Evolutionary conservation across 2,888 invertebrate species (phyloP).

Genomic region (Drosophila putrida): DNA sequence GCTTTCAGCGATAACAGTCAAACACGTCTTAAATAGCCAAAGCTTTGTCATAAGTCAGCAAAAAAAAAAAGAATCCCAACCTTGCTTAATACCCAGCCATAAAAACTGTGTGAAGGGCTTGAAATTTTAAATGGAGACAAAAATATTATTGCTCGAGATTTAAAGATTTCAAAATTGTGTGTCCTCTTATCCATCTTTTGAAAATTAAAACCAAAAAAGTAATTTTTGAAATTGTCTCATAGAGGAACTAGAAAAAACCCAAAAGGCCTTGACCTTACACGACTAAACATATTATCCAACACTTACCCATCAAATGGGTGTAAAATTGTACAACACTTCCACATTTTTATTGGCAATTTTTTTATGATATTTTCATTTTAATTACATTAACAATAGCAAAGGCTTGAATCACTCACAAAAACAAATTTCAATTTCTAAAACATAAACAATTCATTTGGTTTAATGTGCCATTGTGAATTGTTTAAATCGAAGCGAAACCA

Average conservation of each 20-base stretch:
- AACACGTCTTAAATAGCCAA: conserved; percentile 16
- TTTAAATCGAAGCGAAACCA: conserved; percentile 25
- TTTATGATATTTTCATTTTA: conserved; percentile 31
- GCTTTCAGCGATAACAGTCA: conserved; percentile 14
- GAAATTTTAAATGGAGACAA: conserved; percentile 10
- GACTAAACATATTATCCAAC: conserved; percentile 13
- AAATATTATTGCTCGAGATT: no score
- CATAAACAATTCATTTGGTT: conserved; percentile 58
- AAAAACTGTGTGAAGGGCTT: not conserved
- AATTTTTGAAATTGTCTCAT: no score
- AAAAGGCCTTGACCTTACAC: not conserved
- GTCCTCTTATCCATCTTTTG: no score
- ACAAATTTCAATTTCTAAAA: conserved; percentile 29
- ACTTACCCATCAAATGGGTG: conserved; percentile 16
- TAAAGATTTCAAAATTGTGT: no score
- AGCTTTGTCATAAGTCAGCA: conserved; percentile 35
- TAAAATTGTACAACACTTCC: conserved; percentile 13
- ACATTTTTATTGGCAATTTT: conserved; percentile 1
- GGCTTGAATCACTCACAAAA: conserved; percentile 26
- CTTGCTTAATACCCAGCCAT: conserved; percentile 6
- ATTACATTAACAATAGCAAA: conserved; percentile 34
- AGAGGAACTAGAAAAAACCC: no score
- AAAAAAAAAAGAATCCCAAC: conserved; percentile 2
- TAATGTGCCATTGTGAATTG: conserved; percentile 50
- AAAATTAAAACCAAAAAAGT: no score